Base-by-base conservation (phyloP, 23 tunicate species). In the Trididemnum miniatum region DNA sequence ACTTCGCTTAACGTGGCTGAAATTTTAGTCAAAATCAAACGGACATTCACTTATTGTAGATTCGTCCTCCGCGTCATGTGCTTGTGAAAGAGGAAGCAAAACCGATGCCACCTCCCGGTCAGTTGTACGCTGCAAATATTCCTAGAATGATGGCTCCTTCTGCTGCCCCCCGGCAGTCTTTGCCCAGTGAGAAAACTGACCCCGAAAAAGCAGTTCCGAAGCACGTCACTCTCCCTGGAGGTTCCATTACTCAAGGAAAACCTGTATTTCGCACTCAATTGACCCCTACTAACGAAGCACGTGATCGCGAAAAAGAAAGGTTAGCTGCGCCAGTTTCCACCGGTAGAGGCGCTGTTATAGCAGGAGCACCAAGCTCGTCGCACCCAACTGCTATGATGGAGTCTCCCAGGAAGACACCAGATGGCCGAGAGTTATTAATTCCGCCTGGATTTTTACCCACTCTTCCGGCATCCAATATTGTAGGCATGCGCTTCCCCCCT, bases 231-330 rank as follows among this genome's bases (percentile, higher is more conserved):
- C 20, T 73, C 27, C 38, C 79, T 20, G 79, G 79, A 38, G 79
- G 79, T 37, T 73, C 79, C 9, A 73, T 73, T 15, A 73, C 79
- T 18, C 79, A 73, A 39, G 79, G 79, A 39, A 73, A 73, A 40
- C 79, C 79, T 7, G 79, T 73, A 3, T 73, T 73, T 27, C 79
- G 79, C 2, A 59, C 79, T 38, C 76, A 69, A 23, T 7, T 69
- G 15, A 12, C 76, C 12, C 59, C 30, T 3, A n/a, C 31, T 5
- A 9, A 12, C 2, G 59, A 27, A 25, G 18, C 59, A 26, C 79
- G 5, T 7, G 79, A 39, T 22, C 20, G 37, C 31, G 59, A 73
- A 38, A 73, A 39, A 22, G 59, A 73, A 9, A 73, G 38, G 31
- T 2, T 38, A 9, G 59, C 57, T 3, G 31, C 79, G 9, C 59